Conservation (phyloP, 2,113 vertebrate species). For the Muntiacus muntjak region DNA sequence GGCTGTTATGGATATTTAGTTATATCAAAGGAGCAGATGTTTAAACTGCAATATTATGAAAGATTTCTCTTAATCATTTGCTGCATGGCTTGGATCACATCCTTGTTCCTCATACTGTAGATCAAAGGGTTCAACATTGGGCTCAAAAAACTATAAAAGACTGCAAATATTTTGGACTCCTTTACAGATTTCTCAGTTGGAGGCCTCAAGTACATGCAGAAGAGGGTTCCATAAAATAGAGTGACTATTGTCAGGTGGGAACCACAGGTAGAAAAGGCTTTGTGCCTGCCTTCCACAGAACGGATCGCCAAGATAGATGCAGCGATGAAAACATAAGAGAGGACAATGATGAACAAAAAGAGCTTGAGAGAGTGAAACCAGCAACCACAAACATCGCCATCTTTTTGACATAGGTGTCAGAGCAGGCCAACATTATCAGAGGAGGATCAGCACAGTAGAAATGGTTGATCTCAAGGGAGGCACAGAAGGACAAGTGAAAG, state of each 20-base stretch:
- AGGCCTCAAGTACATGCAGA: constrained; percentile 48
- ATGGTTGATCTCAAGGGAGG: constrained; percentile 47
- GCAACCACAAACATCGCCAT: constrained; percentile 27
- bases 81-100: constrained; percentile 35
- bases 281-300: constrained; percentile 46
- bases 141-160: constrained; percentile 47
- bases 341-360: constrained; percentile 25
- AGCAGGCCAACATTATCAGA: constrained; percentile 55
- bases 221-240: constrained; percentile 50
- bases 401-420: constrained; percentile 14
- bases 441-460: constrained; percentile 69
- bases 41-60: background rate
- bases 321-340: constrained; percentile 28
- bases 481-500: constrained; percentile 56
- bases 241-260: constrained; percentile 39
- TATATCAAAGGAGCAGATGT: background rate
- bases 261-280: constrained; percentile 52
- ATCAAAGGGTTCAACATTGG: constrained; percentile 55
- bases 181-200: constrained; percentile 22
- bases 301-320: background rate
- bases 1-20: no score
- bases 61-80: background rate
- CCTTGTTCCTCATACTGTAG: constrained; percentile 52
- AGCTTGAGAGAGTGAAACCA: constrained; percentile 33
- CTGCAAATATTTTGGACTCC: background rate